Percentiles rank a stretch among this genome's conserved stretches.
These are phyloP conservation scores for Aulostomus chinensis DNA, from an alignment of 2,797 vertebrate species.

Conservation along the genomic window DNA sequence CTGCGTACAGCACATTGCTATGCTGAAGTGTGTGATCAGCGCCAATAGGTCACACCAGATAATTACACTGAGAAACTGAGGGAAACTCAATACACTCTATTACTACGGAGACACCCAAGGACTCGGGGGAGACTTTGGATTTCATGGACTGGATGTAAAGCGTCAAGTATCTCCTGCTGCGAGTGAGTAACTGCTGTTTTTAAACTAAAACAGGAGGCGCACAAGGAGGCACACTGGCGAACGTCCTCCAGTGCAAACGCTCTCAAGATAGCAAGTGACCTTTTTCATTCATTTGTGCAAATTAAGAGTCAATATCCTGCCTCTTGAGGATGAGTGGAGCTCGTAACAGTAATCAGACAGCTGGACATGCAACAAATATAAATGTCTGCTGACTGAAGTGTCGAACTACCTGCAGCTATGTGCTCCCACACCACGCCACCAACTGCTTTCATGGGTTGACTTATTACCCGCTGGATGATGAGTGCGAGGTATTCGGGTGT, in stretches of 20 bases:
- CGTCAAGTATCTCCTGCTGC: constrained; percentile 9
- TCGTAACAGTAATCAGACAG: no score
- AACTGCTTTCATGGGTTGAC: neutral
- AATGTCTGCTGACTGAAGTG: no score
- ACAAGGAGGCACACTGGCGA: no score
- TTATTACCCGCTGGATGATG: neutral
- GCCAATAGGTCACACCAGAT: constrained; percentile 64
- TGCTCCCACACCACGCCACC: no score
- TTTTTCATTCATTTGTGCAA: neutral
- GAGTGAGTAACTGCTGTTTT: neutral
- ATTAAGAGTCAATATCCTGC: neutral
- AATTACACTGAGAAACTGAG: constrained; percentile 64
- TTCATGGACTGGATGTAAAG: constrained; percentile 35
- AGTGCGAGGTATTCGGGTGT: constrained; percentile 7
- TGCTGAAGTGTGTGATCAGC: constrained; percentile 29
- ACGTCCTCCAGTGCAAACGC: no score
- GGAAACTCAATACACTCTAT: constrained; percentile 61
- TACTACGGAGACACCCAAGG: constrained; percentile 31
- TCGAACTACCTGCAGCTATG: no score
- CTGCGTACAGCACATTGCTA: constrained; percentile 25
- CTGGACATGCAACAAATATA: no score
- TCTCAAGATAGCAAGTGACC: neutral
- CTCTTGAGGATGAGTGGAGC: neutral
- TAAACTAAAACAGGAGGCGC: no score
- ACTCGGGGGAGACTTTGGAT: constrained; percentile 33